A percentile compares a stretch with the other conserved stretches of the same genome.
These are phyloP conservation scores for Spinus pinus DNA, from an alignment of 2,797 vertebrate species.

Conservation along the genomic window DNA sequence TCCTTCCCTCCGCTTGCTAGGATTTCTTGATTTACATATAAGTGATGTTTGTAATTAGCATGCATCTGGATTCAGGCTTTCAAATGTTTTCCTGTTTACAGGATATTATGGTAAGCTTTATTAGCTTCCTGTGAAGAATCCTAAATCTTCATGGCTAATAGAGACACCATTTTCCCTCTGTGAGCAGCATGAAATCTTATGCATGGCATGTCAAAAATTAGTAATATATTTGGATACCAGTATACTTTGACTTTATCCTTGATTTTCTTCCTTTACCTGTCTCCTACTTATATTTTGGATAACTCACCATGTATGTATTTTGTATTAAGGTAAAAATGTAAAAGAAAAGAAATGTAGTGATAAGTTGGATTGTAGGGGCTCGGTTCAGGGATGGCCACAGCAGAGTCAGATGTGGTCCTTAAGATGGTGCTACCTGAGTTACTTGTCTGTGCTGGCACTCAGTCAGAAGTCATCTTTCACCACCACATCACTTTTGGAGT, in stretches of 20 bases:
- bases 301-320: not conserved
- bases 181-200: not conserved
- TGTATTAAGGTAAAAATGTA: not conserved
- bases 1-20: not conserved
- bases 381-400: not conserved
- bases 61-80: not conserved
- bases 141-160: not conserved
- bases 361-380: not conserved
- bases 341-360: not conserved
- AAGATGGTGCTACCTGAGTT: not conserved
- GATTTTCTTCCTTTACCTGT: not conserved
- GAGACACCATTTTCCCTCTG: not conserved
- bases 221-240: not conserved
- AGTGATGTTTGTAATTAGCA: not conserved
- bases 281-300: not conserved
- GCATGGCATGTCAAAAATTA: not conserved
- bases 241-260: not conserved
- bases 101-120: not conserved
- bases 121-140: not conserved
- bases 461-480: not conserved
- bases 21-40: not conserved
- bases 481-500: not conserved
- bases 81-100: conserved; percentile 8
- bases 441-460: not conserved
- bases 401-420: not conserved